Evolutionary conservation across 2,888 invertebrate genomes (phyloP).

Genomic region (Pandemis corylana): DNA sequence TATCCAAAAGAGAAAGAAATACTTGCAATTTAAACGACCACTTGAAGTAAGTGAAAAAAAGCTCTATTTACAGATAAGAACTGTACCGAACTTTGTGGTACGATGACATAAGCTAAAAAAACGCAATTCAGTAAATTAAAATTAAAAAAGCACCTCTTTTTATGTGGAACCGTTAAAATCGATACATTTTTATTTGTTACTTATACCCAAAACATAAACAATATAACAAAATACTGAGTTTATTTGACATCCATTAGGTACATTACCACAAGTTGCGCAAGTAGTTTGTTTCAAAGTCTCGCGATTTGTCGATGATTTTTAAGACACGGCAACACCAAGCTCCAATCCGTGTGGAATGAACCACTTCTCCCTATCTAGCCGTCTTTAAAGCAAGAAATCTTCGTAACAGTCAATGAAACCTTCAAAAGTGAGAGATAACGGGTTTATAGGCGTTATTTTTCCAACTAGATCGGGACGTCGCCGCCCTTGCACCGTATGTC

Average conservation of each 20-base stretch:
- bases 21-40: neutral
- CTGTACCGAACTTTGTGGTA: no score
- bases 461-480: conserved; percentile 56
- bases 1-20: neutral
- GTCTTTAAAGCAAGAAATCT: conserved; percentile 30
- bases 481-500: conserved; percentile 71
- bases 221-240: neutral
- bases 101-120: no score
- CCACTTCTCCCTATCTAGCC: neutral
- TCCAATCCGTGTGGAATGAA: neutral
- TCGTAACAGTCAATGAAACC: conserved; percentile 39
- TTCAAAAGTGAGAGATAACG: conserved; percentile 43
- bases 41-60: no score
- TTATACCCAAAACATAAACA: neutral
- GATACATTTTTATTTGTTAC: neutral
- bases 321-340: neutral
- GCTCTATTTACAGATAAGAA: no score
- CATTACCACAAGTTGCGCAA: neutral
- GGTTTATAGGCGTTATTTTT: conserved; percentile 49
- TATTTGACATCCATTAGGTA: neutral
- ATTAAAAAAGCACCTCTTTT: neutral
- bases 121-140: no score
- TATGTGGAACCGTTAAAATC: neutral
- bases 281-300: neutral
- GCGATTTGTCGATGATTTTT: neutral